Evolutionary conservation across 2,797 vertebrate species (phyloP).

Genomic region (Lithobates pipiens): DNA sequence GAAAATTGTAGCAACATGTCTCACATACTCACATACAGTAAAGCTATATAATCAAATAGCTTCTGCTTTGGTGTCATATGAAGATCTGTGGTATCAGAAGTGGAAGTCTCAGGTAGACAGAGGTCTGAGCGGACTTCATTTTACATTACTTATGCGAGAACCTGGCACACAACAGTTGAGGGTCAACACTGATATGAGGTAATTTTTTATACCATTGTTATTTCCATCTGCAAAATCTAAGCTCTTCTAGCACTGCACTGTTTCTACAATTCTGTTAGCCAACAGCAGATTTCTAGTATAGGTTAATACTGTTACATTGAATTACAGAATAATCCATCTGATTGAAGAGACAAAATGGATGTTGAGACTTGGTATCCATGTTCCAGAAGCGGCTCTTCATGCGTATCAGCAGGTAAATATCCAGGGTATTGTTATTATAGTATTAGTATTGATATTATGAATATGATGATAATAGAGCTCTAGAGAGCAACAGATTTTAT

Average conservation of each 20-base stretch:
- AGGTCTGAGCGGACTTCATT: constrained; percentile 52
- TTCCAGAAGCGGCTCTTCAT: constrained; percentile 52
- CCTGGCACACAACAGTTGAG: constrained; percentile 36
- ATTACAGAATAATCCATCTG: constrained; percentile 53
- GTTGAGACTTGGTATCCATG: constrained; percentile 46
- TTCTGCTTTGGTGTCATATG: constrained; percentile 45
- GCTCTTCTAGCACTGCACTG: background rate
- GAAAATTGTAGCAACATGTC: constrained; percentile 28
- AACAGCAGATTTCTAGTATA: background rate
- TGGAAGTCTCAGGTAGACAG: constrained; percentile 57
- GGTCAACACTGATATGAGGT: constrained; percentile 57
- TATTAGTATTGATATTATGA: no score
- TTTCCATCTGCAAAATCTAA: background rate
- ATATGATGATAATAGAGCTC: no score
- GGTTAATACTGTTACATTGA: background rate
- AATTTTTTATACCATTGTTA: background rate
- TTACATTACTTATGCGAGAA: constrained; percentile 46
- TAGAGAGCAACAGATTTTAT: no score
- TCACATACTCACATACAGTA: constrained; percentile 52
- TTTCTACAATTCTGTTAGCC: background rate
- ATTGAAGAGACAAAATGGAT: constrained; percentile 63
- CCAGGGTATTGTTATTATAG: no score
- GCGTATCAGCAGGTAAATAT: constrained; percentile 55
- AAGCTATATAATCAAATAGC: constrained; percentile 59
- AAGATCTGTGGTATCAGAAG: constrained; percentile 58